Conservation (phyloP, 2,888 invertebrate species). For the Troglohyphantes excavatus region DNA sequence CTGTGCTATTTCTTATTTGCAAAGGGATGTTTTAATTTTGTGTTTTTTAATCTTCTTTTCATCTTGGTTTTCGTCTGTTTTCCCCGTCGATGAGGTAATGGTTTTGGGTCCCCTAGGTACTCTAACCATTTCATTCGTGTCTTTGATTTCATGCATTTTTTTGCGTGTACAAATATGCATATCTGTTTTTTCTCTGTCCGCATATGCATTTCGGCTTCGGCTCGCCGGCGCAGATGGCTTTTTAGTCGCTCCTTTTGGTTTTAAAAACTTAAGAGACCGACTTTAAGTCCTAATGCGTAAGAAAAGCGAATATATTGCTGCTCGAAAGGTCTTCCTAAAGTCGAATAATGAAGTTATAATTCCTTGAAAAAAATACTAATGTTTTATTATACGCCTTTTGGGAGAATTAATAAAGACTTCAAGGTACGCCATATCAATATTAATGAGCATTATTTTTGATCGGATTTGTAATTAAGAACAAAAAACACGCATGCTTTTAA, state of each 20-base stretch:
- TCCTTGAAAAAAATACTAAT: conserved; percentile 12
- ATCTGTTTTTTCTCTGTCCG: neutral
- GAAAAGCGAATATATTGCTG: conserved; percentile 66
- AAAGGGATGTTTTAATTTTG: conserved; percentile 72
- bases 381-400: conserved; percentile 43
- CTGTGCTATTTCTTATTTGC: conserved; percentile 66
- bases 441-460: conserved; percentile 39
- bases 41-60: conserved; percentile 42
- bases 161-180: conserved; percentile 28
- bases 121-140: conserved; percentile 68
- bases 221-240: conserved; percentile 71
- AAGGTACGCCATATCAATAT: conserved; percentile 29
- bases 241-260: conserved; percentile 63
- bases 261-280: conserved; percentile 33
- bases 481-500: conserved; percentile 37
- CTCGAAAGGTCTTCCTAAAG: conserved; percentile 32
- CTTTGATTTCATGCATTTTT: conserved; percentile 70
- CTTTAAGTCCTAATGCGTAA: conserved; percentile 50
- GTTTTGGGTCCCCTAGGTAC: conserved; percentile 46
- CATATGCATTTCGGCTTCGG: conserved; percentile 23
- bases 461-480: neutral
- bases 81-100: conserved; percentile 60
- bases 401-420: conserved; percentile 46
- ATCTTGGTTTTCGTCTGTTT: conserved; percentile 51
- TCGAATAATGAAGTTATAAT: conserved; percentile 54